Evolutionary conservation across 2,113 vertebrate species (phyloP), one percentile per base, ranked within the genome.

Genomic region (Callorhinus ursinus): DNA sequence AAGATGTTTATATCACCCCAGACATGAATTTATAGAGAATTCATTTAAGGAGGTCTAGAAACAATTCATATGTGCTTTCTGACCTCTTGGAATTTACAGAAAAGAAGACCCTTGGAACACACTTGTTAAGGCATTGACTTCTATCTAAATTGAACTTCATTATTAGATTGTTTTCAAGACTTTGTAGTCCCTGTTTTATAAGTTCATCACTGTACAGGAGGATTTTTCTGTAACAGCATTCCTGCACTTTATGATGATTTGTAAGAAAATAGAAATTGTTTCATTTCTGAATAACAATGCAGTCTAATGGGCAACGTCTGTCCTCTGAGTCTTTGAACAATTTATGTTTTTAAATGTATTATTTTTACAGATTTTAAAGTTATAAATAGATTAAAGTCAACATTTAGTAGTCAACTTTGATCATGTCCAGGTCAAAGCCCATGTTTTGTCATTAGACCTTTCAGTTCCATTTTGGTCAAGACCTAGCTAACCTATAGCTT

Each of bases 361-460:
- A 81, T 84, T 92, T 72, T 18, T 88, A 61, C 51, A 81, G 36
- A 90, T 88, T 77, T 96, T 76, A 72, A 95, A 51, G 13, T 92
- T 93, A 85, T 96, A 94, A 93, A 63, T 84, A 92, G 49, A 97
- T 51, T 71, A 65, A 96, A 90, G 81, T 85, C 51, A 94, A 79
- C 22, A 46, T 16, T 82, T 49, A 90, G 26, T 88, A 91, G 61
- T 61, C 53, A 79, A 55, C 57, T 93, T 95, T 87, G 67, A 96
- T 93, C 49, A 24, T 19, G 89, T 39, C 4, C 12, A 94, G 57
- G 76, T 90, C 95, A 97, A 85, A 95, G 31, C 16, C 16, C 26
- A n/a, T 49, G n/a, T 84, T 82, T 95, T 90, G 80, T 82, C 63
- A 51, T 80, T 61, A 88, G 84, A 76, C 51, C 22, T 95, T 86